A percentile compares a stretch with the other conserved stretches of the same genome.
Conservation (phyloP, 2,113 vertebrate genomes). For the Varanus komodoensis region DNA sequence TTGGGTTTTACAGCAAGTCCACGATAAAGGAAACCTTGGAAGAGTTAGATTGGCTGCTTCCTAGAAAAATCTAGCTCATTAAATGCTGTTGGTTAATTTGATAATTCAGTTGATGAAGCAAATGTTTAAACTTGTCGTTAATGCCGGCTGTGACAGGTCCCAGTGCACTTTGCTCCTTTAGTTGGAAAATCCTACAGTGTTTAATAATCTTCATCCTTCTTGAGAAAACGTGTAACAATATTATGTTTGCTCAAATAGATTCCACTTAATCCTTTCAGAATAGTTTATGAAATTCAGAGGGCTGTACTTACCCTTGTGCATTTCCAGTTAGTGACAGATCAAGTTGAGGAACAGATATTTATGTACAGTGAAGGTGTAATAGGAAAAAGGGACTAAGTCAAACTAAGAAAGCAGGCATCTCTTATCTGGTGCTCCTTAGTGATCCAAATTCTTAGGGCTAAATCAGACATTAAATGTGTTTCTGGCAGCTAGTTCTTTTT, state of each 20-base stretch:
- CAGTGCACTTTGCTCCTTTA: conserved; percentile 48
- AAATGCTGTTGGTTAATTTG: conserved; percentile 49
- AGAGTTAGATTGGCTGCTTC: conserved; percentile 1
- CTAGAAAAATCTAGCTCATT: conserved; percentile 26
- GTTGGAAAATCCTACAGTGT: conserved; percentile 52
- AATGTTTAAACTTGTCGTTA: conserved; percentile 60
- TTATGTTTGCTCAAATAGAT: conserved; percentile 62
- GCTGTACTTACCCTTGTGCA: conserved; percentile 55
- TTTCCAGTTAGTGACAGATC: conserved; percentile 54
- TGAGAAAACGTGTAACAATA: conserved; percentile 48
- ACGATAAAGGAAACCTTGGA: conserved; percentile 14
- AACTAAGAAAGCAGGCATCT: not conserved
- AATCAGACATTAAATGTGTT: no score
- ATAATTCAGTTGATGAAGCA: conserved; percentile 62
- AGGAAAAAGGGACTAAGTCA: not conserved
- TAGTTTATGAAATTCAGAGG: conserved; percentile 50
- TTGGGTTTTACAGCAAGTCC: not conserved
- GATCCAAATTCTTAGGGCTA: not conserved
- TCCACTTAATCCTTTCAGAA: conserved; percentile 70
- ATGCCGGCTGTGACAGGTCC: conserved; percentile 60
- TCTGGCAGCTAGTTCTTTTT: no score
- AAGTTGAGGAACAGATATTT: conserved; percentile 28
- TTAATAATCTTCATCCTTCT: conserved; percentile 65
- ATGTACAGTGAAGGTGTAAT: conserved; percentile 33
- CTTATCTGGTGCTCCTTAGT: not conserved